Evolutionary conservation across 2,888 invertebrate species (phyloP).

Genomic region (Atethmia centrago): DNA sequence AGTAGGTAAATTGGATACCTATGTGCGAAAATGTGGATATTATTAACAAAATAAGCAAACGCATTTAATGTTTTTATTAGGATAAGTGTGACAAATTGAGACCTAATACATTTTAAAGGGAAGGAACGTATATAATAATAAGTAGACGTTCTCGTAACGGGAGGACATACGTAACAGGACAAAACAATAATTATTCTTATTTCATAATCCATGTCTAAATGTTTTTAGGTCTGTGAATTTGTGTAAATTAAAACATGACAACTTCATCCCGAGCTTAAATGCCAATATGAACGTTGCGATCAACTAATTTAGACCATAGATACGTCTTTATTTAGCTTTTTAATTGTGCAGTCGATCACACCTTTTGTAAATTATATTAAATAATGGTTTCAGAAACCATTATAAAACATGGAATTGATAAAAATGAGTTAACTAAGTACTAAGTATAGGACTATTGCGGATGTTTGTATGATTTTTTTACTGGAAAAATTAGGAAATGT

Average conservation of each 20-base stretch:
- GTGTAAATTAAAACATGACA: conserved; percentile 76
- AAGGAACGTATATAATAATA: no score
- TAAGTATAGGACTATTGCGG: no score
- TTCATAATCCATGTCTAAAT: conserved; percentile 50
- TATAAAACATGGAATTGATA: not conserved
- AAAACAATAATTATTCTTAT: not conserved
- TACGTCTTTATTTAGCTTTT: conserved; percentile 35
- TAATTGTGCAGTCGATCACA: not conserved
- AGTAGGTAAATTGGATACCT: not conserved
- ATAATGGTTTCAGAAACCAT: not conserved
- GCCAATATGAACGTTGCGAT: conserved; percentile 74
- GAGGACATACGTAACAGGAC: not conserved
- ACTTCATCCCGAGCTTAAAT: conserved; percentile 77
- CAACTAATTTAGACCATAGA: conserved; percentile 65
- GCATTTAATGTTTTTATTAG: not conserved
- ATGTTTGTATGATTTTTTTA: not conserved
- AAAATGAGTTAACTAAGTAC: not conserved
- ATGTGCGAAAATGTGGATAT: not conserved
- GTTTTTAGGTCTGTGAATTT: conserved; percentile 64
- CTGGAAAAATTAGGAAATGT: not conserved
- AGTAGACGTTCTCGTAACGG: no score
- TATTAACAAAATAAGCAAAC: not conserved
- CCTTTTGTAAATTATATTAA: not conserved
- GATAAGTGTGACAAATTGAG: no score
- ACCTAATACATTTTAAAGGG: not conserved